A percentile compares a stretch with the other conserved stretches of the same genome.
Evolutionary conservation across 2,888 invertebrate genomes (phyloP).

Genomic region (Andrena dorsata): DNA sequence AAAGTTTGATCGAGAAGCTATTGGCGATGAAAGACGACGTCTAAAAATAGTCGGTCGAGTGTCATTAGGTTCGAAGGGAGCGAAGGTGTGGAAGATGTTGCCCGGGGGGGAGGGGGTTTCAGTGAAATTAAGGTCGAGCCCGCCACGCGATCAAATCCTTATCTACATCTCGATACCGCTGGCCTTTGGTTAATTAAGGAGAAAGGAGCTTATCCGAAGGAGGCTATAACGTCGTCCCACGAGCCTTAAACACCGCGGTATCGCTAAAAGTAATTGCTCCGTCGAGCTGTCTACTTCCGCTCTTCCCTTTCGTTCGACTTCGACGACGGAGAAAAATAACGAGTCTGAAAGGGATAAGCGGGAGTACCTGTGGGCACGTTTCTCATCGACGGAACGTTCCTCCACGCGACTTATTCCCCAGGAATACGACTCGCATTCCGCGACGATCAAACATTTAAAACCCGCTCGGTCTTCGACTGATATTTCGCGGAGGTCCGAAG

Average conservation of each 20-base stretch:
- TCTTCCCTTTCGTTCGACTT: slow-evolving; percentile 34
- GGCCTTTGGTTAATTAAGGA: slow-evolving; percentile 76
- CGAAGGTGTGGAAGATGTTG: slow-evolving; percentile 34
- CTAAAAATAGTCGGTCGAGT: slow-evolving; percentile 24
- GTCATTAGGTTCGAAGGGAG: slow-evolving; percentile 22
- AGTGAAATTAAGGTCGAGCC: slow-evolving; percentile 75
- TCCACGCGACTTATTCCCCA: background rate
- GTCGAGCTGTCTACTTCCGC: slow-evolving; percentile 35
- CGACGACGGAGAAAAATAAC: slow-evolving; percentile 45
- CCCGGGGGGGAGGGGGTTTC: slow-evolving; percentile 44
- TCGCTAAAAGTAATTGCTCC: slow-evolving; percentile 73
- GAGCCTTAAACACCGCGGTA: slow-evolving; percentile 67
- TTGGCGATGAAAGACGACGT: background rate
- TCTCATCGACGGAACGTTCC: background rate
- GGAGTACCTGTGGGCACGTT: slow-evolving; percentile 20
- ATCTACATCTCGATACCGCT: slow-evolving; percentile 75
- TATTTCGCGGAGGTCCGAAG: too few species aligned
- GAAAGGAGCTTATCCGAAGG: slow-evolving; percentile 71
- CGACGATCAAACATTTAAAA: background rate
- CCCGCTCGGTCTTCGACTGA: too few species aligned
- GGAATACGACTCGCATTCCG: background rate
- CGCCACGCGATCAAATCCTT: slow-evolving; percentile 75
- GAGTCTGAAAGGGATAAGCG: slow-evolving; percentile 34
- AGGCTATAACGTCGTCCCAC: slow-evolving; percentile 65
- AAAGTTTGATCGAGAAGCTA: background rate